Conservation (phyloP, 2,797 vertebrate species). For the Sphenodon punctatus region DNA sequence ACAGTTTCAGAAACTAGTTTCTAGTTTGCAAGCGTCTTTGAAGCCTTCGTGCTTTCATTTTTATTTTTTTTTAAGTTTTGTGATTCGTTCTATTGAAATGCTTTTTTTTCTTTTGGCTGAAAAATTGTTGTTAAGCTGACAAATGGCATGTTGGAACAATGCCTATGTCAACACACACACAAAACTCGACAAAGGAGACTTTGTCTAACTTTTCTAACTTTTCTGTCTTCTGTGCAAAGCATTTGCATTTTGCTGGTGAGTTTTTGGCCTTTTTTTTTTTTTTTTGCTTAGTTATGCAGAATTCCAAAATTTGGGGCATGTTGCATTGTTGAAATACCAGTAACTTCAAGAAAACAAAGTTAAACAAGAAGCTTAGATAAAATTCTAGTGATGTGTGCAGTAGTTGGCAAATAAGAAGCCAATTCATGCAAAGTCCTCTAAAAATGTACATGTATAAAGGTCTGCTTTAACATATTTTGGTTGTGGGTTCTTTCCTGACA, state of each 20-base stretch:
- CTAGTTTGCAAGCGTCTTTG: not conserved
- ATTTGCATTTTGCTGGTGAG: not conserved
- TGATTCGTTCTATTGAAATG: not conserved
- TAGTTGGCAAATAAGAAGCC: too few species aligned
- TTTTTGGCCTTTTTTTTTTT: not conserved
- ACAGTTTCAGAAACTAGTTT: not conserved
- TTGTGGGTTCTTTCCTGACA: not conserved
- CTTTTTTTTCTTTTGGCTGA: not conserved
- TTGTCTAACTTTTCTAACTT: not conserved
- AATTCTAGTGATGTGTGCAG: not conserved
- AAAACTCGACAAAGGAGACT: constrained; percentile 14
- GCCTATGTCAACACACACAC: constrained; percentile 18
- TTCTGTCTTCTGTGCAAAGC: constrained; percentile 9
- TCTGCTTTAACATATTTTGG: not conserved
- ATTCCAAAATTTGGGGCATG: constrained; percentile 10
- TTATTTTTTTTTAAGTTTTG: not conserved
- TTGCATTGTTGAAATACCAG: constrained; percentile 52
- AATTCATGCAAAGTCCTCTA: too few species aligned
- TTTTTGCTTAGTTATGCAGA: constrained; percentile 1
- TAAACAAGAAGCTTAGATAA: not conserved
- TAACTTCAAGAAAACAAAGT: constrained; percentile 3
- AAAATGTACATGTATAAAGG: not conserved
- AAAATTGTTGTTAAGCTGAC: accelerated
- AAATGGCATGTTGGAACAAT: constrained; percentile 17
- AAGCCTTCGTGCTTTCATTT: not conserved